A percentile compares a stretch with the other conserved stretches of the same genome.
Evolutionary conservation across 2,888 invertebrate species (phyloP).

Genomic region (Megaustenia siamemsis): DNA sequence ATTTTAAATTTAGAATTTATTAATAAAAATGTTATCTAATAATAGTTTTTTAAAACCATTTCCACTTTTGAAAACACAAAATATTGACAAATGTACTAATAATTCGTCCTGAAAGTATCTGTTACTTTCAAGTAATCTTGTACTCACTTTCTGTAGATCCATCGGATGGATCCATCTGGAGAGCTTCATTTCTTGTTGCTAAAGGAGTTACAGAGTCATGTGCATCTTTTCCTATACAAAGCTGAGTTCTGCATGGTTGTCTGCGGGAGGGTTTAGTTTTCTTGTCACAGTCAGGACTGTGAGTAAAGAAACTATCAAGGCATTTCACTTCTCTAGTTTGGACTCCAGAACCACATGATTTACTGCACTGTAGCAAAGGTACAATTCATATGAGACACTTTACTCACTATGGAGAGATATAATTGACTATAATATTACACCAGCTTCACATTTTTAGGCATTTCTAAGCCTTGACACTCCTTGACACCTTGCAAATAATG

Average conservation of each 20-base stretch:
- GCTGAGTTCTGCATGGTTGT: conserved; percentile 49
- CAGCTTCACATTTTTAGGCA: no score
- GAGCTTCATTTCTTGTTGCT: conserved; percentile 18
- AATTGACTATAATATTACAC: no score
- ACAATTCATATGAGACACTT: background rate
- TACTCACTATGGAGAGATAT: no score
- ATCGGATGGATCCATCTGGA: conserved; percentile 43
- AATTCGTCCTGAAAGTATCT: no score
- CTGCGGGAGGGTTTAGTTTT: conserved; percentile 39
- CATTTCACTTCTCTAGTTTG: conserved; percentile 87
- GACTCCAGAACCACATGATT: conserved; percentile 82
- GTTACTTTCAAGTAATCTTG: no score
- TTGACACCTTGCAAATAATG: no score
- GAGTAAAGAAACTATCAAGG: conserved; percentile 68
- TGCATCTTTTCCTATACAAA: conserved; percentile 15
- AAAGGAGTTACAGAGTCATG: background rate
- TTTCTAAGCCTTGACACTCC: no score
- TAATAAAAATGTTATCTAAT: no score
- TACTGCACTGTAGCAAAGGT: conserved; percentile 81
- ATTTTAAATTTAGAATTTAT: no score
- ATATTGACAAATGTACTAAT: no score
- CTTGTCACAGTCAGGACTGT: conserved; percentile 53
- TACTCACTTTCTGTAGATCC: background rate
- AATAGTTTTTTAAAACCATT: no score
- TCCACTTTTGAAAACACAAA: no score